A percentile compares a stretch with the other conserved stretches of the same genome.
Evolutionary conservation across 1,140 invertebrate species (phyloP).

Genomic region (Choristoneura fumiferana): DNA sequence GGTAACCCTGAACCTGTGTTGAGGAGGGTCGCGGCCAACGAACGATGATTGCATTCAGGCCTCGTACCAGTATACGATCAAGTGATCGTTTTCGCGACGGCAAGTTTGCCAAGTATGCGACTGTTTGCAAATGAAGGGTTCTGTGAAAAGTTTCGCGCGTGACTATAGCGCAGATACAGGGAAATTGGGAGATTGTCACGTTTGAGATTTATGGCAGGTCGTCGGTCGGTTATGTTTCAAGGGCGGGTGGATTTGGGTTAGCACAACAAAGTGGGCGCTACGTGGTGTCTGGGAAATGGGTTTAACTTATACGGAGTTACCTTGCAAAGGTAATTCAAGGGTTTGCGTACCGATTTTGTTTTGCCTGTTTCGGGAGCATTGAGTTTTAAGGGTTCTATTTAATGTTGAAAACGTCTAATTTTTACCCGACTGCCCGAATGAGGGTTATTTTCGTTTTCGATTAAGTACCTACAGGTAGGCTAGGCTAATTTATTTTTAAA

Average conservation of each 20-base stretch:
- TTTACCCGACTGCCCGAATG: too few relatives aligned
- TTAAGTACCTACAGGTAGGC: too few relatives aligned
- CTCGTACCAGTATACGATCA: background rate
- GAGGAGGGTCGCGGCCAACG: conserved; percentile 55
- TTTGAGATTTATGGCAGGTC: conserved; percentile 14
- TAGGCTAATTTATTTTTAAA: too few relatives aligned
- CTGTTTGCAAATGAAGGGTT: conserved; percentile 12
- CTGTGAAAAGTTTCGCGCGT: background rate
- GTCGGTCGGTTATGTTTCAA: conserved; percentile 3
- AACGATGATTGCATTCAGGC: conserved; percentile 38
- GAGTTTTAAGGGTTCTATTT: too few relatives aligned
- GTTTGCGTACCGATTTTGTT: too few relatives aligned
- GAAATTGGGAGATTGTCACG: conserved; percentile 3
- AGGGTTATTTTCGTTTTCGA: too few relatives aligned
- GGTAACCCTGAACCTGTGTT: conserved; percentile 46
- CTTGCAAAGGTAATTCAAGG: too few relatives aligned
- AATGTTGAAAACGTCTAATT: too few relatives aligned
- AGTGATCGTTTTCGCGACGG: conserved; percentile 3
- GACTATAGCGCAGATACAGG: background rate
- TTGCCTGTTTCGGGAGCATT: too few relatives aligned
- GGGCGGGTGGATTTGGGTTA: conserved; percentile 5
- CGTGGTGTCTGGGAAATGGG: background rate
- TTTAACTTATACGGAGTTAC: too few relatives aligned
- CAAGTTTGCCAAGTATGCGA: background rate
- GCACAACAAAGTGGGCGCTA: background rate